phyloP scores from a whole-genome alignment of 2,888 invertebrate genomes.

The Xanthia togata region DNA sequence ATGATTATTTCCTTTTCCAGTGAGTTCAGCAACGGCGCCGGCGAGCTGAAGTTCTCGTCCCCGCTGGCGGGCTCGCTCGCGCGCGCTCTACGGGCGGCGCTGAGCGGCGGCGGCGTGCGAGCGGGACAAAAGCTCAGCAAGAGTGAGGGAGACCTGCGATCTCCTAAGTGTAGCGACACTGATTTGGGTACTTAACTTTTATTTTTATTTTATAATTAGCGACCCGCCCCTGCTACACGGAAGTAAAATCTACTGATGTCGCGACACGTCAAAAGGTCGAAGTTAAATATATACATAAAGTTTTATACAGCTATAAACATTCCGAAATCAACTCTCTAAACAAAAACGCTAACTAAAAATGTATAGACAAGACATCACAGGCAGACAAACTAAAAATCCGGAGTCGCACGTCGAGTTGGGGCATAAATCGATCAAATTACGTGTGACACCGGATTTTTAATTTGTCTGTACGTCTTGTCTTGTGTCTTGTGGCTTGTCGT shows the following conservation, averaged over 20 bases:
- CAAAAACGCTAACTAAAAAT: no score
- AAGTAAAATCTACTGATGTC: neutral
- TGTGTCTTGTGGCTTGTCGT: no score
- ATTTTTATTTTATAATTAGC: neutral
- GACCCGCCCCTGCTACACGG: neutral
- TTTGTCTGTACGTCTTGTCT: no score
- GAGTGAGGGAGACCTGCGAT: constrained; percentile 82
- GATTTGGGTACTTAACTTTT: constrained; percentile 67
- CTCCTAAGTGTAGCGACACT: constrained; percentile 59
- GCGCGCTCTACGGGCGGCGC: constrained; percentile 70
- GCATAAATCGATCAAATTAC: no score
- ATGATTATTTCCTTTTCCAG: constrained; percentile 63
- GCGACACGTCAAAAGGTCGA: neutral
- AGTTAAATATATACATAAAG: neutral
- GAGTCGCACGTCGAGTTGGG: no score
- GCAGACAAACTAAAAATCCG: no score
- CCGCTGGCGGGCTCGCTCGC: constrained; percentile 75
- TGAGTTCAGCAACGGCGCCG: constrained; percentile 75
- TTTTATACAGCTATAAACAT: no score
- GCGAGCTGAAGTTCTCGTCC: constrained; percentile 76
- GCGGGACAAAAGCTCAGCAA: constrained; percentile 74
- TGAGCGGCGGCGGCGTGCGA: constrained; percentile 58
- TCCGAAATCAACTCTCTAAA: no score
- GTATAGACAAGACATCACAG: no score
- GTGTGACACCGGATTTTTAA: no score